Percentiles rank a stretch among this genome's conserved stretches.
phyloP scores from a whole-genome alignment of 2,113 vertebrate genomes.

The Sclerurus mexicanus region DNA sequence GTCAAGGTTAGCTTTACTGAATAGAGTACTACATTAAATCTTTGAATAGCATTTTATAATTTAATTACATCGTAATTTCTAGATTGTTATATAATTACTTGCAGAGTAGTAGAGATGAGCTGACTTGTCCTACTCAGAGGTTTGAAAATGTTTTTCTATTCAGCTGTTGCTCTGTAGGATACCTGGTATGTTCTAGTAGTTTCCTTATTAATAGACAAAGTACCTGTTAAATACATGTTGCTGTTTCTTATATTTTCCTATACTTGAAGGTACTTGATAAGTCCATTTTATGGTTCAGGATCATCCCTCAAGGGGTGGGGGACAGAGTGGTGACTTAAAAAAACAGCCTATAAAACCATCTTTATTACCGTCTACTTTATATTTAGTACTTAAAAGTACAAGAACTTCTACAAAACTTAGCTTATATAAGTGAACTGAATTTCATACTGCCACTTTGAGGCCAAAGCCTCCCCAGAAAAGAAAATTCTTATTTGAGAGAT shows the following conservation, averaged over 20 bases:
- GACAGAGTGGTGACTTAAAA: background rate
- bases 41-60: background rate
- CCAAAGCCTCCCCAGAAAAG: background rate
- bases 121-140: background rate
- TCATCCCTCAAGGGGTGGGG: accelerated
- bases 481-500: background rate
- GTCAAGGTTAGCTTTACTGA: conserved; percentile 84
- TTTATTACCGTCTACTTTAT: background rate
- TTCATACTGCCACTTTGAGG: background rate
- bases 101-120: background rate
- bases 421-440: background rate
- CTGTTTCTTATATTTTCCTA: background rate
- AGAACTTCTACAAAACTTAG: background rate
- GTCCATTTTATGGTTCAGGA: background rate
- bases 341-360: background rate
- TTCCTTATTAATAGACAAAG: background rate
- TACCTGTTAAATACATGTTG: background rate
- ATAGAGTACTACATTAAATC: background rate
- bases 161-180: background rate
- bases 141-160: background rate
- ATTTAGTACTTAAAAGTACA: background rate
- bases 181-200: background rate
- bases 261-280: background rate
- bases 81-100: background rate
- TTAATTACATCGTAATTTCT: background rate